Evolutionary conservation across 2,888 invertebrate species (phyloP).

Genomic region (Ypsolopha scabrella): DNA sequence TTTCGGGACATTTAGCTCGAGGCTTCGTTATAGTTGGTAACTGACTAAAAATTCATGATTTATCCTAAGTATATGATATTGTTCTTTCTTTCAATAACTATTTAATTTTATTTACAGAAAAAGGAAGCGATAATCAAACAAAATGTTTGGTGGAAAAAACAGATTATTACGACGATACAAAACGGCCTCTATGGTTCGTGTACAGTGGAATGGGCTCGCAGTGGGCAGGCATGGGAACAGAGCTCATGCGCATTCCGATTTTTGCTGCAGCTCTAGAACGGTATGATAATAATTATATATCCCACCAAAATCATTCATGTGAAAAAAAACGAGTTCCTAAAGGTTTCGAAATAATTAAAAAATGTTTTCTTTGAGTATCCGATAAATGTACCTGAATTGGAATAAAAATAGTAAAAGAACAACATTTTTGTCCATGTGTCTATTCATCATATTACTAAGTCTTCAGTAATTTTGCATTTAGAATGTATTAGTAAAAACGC

Average conservation of each 20-base stretch:
- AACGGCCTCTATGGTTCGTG: constrained; percentile 74
- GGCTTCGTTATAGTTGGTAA: constrained; percentile 39
- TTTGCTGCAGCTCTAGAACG: constrained; percentile 68
- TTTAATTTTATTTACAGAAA: constrained; percentile 20
- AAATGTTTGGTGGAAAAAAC: constrained; percentile 25
- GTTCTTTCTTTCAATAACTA: not conserved
- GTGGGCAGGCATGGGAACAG: constrained; percentile 76
- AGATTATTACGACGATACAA: constrained; percentile 30
- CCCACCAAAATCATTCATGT: too few relatives aligned
- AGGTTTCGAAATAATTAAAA: too few relatives aligned
- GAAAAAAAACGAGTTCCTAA: too few relatives aligned
- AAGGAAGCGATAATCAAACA: constrained; percentile 27
- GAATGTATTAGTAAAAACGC: too few relatives aligned
- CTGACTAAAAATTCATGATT: constrained; percentile 3
- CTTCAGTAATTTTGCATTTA: too few relatives aligned
- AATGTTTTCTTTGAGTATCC: too few relatives aligned
- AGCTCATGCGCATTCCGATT: constrained; percentile 72
- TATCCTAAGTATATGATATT: too few relatives aligned
- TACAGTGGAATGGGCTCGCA: constrained; percentile 82
- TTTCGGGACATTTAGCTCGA: constrained; percentile 42
- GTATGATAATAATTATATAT: constrained; percentile 16
- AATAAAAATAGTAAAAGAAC: too few relatives aligned
- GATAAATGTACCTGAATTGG: too few relatives aligned
- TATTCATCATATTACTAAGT: too few relatives aligned
- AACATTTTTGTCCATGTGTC: too few relatives aligned